Base-by-base conservation (phyloP, 2,113 vertebrate genomes). In the Glaucidium brasilianum region DNA sequence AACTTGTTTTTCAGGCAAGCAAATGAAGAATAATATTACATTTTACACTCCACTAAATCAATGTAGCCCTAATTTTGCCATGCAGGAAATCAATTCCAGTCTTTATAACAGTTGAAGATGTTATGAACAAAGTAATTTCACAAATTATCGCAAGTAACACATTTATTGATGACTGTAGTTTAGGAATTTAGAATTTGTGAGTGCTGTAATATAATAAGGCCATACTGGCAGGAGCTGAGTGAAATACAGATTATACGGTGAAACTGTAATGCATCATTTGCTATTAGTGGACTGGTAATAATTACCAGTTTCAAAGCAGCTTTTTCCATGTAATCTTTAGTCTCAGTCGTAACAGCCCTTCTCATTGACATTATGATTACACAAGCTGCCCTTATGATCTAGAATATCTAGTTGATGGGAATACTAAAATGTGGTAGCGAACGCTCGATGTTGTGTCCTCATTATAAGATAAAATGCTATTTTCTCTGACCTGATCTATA, bases 241-340 rank as follows among this genome's bases (percentile, higher is more conserved):
- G 97, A 98, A 98, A 98, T 97, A 97, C 97, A 98, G 98, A 98
- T 98, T 98, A 97, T 98, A 96, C 49, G 72, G 97, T 96, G 97
- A 98, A 98, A 97, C 96, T 96, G 98, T 97, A 97, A 98, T 98
- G 98, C 98, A 98, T 98, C 98, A 98, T 98, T 98, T 98, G 97
- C 98, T 98, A 98, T 98, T 98, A 98, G 98, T 98, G 98, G 98
- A 97, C 98, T 98, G 97, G 98, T 98, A 98, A 98, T 98, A 98
- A 98, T 98, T 98, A 98, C 98, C 98, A 98, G 98, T 98, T 98
- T 98, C 98, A 98, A 98, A 98, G 98, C 97, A 92, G 97, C 96
- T 97, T 98, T 98, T 98, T 97, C 97, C 95, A 72, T 97, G 97
- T 98, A 98, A 98, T 98, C 98, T 98, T 98, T 97, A 98, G 98